Evolutionary conservation across 2,113 vertebrate genomes (phyloP), one percentile per base, ranked within the genome.

Genomic region (Tringa solitaria): DNA sequence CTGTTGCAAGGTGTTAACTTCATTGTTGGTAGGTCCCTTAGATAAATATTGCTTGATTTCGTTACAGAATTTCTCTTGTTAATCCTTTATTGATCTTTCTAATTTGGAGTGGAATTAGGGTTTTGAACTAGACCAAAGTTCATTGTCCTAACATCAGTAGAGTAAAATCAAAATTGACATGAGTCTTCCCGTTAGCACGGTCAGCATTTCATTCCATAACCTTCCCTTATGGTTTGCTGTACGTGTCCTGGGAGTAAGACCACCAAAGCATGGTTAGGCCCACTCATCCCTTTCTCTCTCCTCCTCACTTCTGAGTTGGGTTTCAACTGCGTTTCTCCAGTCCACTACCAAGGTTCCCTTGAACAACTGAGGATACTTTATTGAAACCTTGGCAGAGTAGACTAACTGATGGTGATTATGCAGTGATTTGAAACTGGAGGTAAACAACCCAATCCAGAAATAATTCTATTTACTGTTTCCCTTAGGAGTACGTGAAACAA

Each of bases 241-340:
- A 17, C 1, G 0, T 0, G 0, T 14, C 39, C 35, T 87, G 59
- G 70, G 23, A 46, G 26, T 83, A 60, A 50, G 50, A 67, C 50
- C 45, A 60, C n/a, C 20, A 35, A 32, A 33, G 35, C 4, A 30
- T 1, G 2, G 21, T 59, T 35, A 35, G 37, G 14, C 13, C 9
- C 8, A 12, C 28, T 60, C 30, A 41, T 32, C 53, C 22, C 12
- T 50, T 68, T 86, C 59, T n/a, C 27, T 85, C 41, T 77, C 14
- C 26, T 67, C 65, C 39, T 59, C 32, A 4, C 7, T n/a, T 67
- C 32, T 87, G 20, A 18, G 57, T 82, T 84, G 23, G 28, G 9
- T 68, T 90, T 76, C 35, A 48, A 0, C 56, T 17, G 0, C 53
- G 27, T 80, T 84, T 88, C 33, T 72, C 12, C 60, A 75, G 45